Base-by-base conservation (phyloP, 2,113 vertebrate species). In the Oxygymnocypris stewartii region DNA sequence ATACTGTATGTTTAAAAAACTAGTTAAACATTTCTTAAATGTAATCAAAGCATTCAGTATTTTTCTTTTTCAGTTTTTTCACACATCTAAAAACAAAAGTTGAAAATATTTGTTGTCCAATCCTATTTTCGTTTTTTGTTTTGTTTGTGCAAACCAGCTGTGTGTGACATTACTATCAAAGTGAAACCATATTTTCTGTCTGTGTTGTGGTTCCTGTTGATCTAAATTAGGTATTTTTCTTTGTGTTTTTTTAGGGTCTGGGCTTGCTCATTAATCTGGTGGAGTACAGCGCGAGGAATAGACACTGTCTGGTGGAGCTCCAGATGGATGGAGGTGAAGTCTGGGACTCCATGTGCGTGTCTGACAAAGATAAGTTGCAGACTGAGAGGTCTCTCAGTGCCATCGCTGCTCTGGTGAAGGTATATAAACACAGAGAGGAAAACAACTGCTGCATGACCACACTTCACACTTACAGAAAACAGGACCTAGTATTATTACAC, bases 191-290 rank as follows among this genome's bases (percentile, higher is more conserved):
- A 7, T 9, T 44, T 65, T 42, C 9, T 63, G 13, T 65, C 13
- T 25, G 35, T 25, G 35, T 40, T 61, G 20, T 80, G 35, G 20
- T 61, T 35, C 8, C 8, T 54, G 14, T 20, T 80, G 54, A n/a
- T 80, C 51, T 61, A 79, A 42, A 59, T 80, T 0, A 42, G 12
- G 3, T 61, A 11, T 40, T 13, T 63, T 61, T 42, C 4, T 6
- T 25, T 81, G 67, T 80, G 75, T 54, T 67, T 77, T 73, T 91
- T 6, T 92, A 99, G 98, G 98, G 98, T 89, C 95, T 99, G 91
- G 98, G 98, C 86, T 93, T 99, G 86, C 94, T 99, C 80, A 99
- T 99, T 89, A 99, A 99, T 93, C 94, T 99, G 31, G 98, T 99
- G 78, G 98, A 99, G 71, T 99, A 99, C 89, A 99, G 98, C 76